Evolutionary conservation across 2,113 vertebrate species (phyloP), one percentile per base, ranked within the genome.

Genomic region (Gorsachius goisagi): DNA sequence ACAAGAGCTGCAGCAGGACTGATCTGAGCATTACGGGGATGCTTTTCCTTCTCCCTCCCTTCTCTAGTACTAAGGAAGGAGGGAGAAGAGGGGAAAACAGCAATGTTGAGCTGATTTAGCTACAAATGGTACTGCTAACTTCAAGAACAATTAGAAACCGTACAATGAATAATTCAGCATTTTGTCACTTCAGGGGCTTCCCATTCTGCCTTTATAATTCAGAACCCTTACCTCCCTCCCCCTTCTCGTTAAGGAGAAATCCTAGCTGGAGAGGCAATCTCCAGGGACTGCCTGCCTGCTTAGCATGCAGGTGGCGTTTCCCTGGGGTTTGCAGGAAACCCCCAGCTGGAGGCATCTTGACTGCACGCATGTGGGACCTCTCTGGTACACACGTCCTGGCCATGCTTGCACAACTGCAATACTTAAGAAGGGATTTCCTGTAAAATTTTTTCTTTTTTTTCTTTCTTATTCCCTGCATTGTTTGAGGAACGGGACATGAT

Each of bases 131-230:
- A 62, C 28, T 0, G 0, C 33, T 71, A 83, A 80, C 67, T 95
- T 96, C 79, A 90, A 87, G 94, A 97, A 96, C 96, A 97, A 96
- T 95, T 97, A 94, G 63, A 88, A 97, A 82, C 44, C 11, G 41
- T 55, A 60, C 47, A 84, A 98, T 98, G 97, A 98, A 98, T 98
- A 98, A 99, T 98, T 98, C 98, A 98, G 94, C 45, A 32, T 86
- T 97, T 98, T 98, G 97, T 94, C 97, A 98, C 97, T 98, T 98
- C 95, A 97, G 78, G 96, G 95, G 96, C 97, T 96, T 98, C 97
- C 97, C 71, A 45, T 96, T 91, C 92, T 93, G 67, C 91, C 91
- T 93, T 95, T 64, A 17, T 78, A 50, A 78, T 88, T 88, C 97
- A 96, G 81, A 83, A 55, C 23, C n/a, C 15, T 90, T 89, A 35